A percentile compares a stretch with the other conserved stretches of the same genome.
Conservation (phyloP, 2,113 vertebrate species). For the Lutjanus erythropterus region DNA sequence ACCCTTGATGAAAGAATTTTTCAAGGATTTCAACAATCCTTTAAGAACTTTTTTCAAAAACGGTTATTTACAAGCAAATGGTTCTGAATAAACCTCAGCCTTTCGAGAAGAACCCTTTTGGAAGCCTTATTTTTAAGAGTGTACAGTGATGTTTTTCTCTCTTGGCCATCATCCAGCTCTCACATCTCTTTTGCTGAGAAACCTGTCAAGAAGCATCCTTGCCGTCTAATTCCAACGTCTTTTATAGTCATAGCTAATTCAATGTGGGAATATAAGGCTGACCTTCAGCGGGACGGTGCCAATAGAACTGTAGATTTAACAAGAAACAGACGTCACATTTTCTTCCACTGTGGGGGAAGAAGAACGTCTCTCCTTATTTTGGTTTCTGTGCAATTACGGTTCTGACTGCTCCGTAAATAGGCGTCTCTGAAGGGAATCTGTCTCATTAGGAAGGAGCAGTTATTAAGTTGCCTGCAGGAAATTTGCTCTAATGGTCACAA, state of each 20-base stretch:
- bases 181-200: constrained; percentile 54
- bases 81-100: too few species aligned
- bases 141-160: constrained; percentile 26
- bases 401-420: constrained; percentile 58
- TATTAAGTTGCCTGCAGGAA: constrained; percentile 50
- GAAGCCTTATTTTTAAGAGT: too few species aligned
- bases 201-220: constrained; percentile 43
- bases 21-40: too few species aligned
- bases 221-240: constrained; percentile 28
- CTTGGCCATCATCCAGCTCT: constrained; percentile 46
- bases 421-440: constrained; percentile 65
- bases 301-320: not conserved
- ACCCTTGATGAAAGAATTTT: too few species aligned
- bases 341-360: constrained; percentile 1
- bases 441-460: constrained; percentile 60
- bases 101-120: too few species aligned
- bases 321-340: constrained; percentile 1
- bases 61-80: too few species aligned
- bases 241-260: constrained; percentile 39
- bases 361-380: constrained; percentile 28
- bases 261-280: constrained; percentile 20
- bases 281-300: constrained; percentile 44
- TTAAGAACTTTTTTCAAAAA: too few species aligned
- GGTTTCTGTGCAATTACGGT: constrained; percentile 37
- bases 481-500: constrained; percentile 51